These are phyloP conservation scores for Rhorus exstirpatorius DNA, from an alignment of 2,888 invertebrate species.

Conservation along the genomic window DNA sequence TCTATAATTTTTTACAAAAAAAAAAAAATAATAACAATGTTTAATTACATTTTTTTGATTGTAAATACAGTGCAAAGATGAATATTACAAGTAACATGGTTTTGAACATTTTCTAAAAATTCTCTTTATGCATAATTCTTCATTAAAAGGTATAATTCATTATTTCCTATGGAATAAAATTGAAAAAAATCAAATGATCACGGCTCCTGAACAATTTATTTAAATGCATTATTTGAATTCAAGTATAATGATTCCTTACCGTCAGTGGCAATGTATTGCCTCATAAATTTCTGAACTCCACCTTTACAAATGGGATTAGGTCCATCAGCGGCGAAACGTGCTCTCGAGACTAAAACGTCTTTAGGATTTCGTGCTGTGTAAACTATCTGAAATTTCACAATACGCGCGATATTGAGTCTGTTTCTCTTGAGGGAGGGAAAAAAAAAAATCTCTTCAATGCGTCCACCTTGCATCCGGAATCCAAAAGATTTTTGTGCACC, in stretches of 20 bases:
- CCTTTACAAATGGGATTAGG: constrained; percentile 66
- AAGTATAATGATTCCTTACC: constrained; percentile 77
- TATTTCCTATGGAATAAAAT: too few relatives aligned
- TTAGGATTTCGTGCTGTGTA: constrained; percentile 71
- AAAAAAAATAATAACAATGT: not conserved
- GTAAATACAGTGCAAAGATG: too few relatives aligned
- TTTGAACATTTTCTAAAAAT: too few relatives aligned
- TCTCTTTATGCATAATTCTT: too few relatives aligned
- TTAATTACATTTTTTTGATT: too few relatives aligned
- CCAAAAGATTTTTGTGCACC: constrained; percentile 87
- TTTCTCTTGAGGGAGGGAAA: too few relatives aligned
- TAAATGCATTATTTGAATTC: not conserved
- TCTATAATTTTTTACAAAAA: not conserved
- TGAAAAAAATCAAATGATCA: too few relatives aligned
- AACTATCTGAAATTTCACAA: constrained; percentile 6
- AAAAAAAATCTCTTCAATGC: too few relatives aligned
- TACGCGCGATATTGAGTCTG: too few relatives aligned
- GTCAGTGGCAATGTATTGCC: constrained; percentile 73
- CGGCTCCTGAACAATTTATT: too few relatives aligned
- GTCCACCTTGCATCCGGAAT: constrained; percentile 50
- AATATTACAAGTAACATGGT: too few relatives aligned
- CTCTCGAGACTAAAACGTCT: constrained; percentile 81
- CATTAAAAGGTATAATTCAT: too few relatives aligned
- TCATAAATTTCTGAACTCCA: constrained; percentile 78
- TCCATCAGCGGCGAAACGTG: constrained; percentile 68